Evolutionary conservation across 2,797 vertebrate genomes (phyloP).

Genomic region (Coregonus sp.): DNA sequence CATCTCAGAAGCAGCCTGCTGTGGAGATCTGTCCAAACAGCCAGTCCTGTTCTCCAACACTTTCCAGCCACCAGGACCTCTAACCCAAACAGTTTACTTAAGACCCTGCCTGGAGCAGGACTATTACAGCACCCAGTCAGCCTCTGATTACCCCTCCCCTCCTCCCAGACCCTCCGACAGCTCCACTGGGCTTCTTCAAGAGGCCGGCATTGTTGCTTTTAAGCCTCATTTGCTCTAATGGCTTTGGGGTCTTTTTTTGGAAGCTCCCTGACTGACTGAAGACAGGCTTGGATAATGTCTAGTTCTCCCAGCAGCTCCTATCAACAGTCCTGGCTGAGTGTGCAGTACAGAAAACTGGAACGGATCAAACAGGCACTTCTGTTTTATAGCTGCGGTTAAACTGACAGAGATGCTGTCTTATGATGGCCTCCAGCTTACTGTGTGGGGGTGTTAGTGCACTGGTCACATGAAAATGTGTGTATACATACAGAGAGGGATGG

Average conservation of each 20-base stretch:
- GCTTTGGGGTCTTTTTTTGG: conserved; percentile 56
- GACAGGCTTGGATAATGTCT: conserved; percentile 25
- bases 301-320: conserved; percentile 38
- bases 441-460: neutral
- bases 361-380: conserved; percentile 31
- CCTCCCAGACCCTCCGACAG: conserved; percentile 7
- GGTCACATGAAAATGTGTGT: conserved; percentile 13
- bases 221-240: conserved; percentile 52
- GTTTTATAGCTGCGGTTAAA: no score
- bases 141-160: neutral
- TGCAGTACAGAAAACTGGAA: neutral
- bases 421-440: neutral
- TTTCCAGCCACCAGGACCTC: conserved; percentile 44
- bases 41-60: conserved; percentile 41
- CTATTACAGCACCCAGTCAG: neutral
- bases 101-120: conserved; percentile 31
- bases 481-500: conserved; percentile 13
- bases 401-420: conserved; percentile 8
- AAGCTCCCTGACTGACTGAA: conserved; percentile 38
- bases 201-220: conserved; percentile 31
- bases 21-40: conserved; percentile 47
- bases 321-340: neutral
- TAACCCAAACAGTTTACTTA: conserved; percentile 67
- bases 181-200: conserved; percentile 21
- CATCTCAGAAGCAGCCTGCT: conserved; percentile 37